Conservation (phyloP, 2,113 vertebrate genomes). For the Hydropotes inermis region DNA sequence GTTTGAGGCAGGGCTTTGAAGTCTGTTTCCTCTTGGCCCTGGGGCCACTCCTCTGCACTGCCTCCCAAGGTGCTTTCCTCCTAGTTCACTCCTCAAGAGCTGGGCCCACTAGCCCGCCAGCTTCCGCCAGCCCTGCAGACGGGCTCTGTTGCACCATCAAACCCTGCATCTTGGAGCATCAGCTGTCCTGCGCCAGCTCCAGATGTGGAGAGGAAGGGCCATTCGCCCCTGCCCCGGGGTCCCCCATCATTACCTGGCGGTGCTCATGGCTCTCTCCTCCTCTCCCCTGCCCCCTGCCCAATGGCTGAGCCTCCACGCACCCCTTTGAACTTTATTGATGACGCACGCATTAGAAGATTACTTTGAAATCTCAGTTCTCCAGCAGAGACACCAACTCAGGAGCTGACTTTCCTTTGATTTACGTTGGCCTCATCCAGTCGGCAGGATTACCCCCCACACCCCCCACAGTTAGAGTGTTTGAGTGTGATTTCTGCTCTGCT, state of each 20-base stretch:
- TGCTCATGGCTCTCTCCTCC: conserved; percentile 18
- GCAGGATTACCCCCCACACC: conserved; percentile 37
- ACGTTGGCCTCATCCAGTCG: conserved; percentile 64
- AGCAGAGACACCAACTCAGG: conserved; percentile 61
- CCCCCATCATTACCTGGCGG: not conserved
- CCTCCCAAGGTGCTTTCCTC: not conserved
- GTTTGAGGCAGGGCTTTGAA: conserved; percentile 33
- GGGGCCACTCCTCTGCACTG: not conserved
- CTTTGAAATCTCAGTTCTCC: conserved; percentile 71
- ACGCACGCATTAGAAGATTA: conserved; percentile 51
- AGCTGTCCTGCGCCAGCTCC: not conserved
- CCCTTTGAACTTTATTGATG: conserved; percentile 71
- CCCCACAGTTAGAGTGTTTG: conserved; percentile 13
- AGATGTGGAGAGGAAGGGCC: not conserved
- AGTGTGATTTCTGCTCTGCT: conserved; percentile 26
- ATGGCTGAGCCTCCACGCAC: conserved; percentile 41
- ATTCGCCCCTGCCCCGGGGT: accelerated
- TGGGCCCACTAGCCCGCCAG: not conserved
- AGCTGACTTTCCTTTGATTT: conserved; percentile 71
- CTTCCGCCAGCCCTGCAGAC: not conserved
- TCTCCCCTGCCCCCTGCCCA: conserved; percentile 32
- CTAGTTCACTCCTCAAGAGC: not conserved
- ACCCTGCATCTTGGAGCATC: not conserved
- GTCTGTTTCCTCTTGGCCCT: conserved; percentile 17
- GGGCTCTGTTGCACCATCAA: not conserved